Conservation (phyloP, 2,113 vertebrate species). For the Ailurus styani region DNA sequence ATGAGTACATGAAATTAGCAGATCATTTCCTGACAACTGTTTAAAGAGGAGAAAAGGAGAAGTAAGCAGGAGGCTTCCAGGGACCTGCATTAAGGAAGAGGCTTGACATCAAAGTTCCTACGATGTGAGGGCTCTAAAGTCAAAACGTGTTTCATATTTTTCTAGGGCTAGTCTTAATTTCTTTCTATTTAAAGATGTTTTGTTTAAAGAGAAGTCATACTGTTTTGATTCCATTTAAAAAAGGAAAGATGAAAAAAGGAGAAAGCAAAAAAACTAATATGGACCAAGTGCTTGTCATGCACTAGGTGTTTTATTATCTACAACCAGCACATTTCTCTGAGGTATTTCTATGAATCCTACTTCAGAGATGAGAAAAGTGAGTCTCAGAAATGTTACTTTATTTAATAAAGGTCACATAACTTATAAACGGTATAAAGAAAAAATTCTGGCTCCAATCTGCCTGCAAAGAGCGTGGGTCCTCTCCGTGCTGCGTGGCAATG, state of each 20-base stretch:
- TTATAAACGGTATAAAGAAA: neutral
- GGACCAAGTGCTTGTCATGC: neutral
- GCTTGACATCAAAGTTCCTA: neutral
- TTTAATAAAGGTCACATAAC: neutral
- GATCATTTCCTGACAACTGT: neutral
- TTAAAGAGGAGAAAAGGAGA: neutral
- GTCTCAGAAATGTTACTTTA: neutral
- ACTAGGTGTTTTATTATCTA: neutral
- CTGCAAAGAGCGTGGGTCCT: neutral
- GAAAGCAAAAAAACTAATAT: neutral
- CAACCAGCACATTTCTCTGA: neutral
- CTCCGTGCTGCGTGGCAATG: too few relatives aligned
- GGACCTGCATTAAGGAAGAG: neutral
- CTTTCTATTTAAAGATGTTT: neutral
- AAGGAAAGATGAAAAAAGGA: neutral
- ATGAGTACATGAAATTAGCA: conserved; percentile 20
- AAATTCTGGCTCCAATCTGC: neutral
- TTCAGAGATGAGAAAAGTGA: neutral
- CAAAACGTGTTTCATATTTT: neutral
- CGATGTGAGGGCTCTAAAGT: neutral
- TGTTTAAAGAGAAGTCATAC: neutral
- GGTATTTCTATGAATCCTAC: neutral
- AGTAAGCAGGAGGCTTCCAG: neutral
- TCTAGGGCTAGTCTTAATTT: neutral
- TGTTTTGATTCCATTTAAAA: neutral